Evolutionary conservation across 2,797 vertebrate genomes (phyloP), one percentile per base, ranked within the genome.

Genomic region (Neosilurus mollespiculum): DNA sequence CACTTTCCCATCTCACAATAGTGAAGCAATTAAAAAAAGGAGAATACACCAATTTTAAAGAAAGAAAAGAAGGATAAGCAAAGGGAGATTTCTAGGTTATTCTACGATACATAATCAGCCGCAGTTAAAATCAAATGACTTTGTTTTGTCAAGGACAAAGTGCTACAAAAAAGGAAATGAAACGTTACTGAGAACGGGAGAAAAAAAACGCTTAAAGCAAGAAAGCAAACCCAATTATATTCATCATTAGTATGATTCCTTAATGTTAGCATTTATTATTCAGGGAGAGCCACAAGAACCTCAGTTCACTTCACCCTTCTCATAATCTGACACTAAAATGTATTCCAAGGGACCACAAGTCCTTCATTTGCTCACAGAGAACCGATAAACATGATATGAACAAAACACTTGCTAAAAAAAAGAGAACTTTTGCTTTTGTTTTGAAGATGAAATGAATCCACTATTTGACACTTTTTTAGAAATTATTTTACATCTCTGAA

Each of bases 351-450:
- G 91, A 91, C 89, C 59, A 78, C 88, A 81, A 90, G 86, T 91
- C 90, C 89, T 90, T 93, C 90, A 91, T 93, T 93, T 92, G 87
- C 92, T 91, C 90, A 64, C 89, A 43, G n/a, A 78, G 90, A 81
- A 72, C 75, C 87, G 80, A 70, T 81, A 88, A 90, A 30, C 30
- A 30, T 30, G 30, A 30, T 30, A 30, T 30, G 30, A 30, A 30
- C 30, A 30, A 30, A 30, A 30, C 30, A 30, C 30, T 30, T 1
- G 2, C 30, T 30, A 2, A 30, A 30, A 30, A 30, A 30, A 30
- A 30, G 30, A 30, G 30, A 30, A 30, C 30, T 30, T 30, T 30
- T 30, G 30, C 43, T 43, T 43, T 43, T 8, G 3, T 43, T 43
- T 43, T 43, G 8, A 43, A 4, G 43, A 43, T 4, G 4, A 43